Percentiles rank a stretch among this genome's conserved stretches.
These are phyloP conservation scores for Gadus macrocephalus DNA, from an alignment of 2,113 vertebrate species.

Conservation along the genomic window DNA sequence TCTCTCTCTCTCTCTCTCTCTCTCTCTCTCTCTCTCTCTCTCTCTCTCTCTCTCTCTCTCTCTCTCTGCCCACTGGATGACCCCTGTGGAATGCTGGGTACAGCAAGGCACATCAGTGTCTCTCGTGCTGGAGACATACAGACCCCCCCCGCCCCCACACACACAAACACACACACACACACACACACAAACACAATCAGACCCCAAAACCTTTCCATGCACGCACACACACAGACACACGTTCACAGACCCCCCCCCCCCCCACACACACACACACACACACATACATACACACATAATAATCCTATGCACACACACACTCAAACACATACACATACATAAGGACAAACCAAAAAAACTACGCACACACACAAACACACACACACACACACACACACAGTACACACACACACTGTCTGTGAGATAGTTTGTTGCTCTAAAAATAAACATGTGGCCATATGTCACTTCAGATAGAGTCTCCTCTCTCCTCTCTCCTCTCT, in stretches of 20 bases:
- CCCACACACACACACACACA: too few species aligned
- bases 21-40: conserved; percentile 41
- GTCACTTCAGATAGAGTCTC: conserved; percentile 66
- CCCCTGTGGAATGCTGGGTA: conserved; percentile 38
- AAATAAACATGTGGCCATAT: conserved; percentile 67
- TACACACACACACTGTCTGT: conserved; percentile 31
- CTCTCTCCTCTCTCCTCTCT: conserved; percentile 24
- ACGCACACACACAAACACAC: conserved; percentile 9
- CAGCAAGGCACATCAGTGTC: not conserved
- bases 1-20: conserved; percentile 45
- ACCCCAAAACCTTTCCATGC: not conserved
- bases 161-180: too few species aligned
- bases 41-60: conserved; percentile 44
- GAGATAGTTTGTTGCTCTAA: conserved; percentile 66
- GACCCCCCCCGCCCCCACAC: too few species aligned
- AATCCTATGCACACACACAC: too few species aligned
- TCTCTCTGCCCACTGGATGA: conserved; percentile 28
- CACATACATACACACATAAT: too few species aligned
- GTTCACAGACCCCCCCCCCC: too few species aligned
- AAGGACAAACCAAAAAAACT: not conserved
- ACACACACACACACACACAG: conserved; percentile 4
- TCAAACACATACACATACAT: conserved; percentile 6
- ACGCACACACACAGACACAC: conserved; percentile 12
- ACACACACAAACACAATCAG: not conserved
- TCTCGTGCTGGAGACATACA: not conserved